Base-by-base conservation (phyloP, 2,113 vertebrate genomes). In the Lathamus discolor region DNA sequence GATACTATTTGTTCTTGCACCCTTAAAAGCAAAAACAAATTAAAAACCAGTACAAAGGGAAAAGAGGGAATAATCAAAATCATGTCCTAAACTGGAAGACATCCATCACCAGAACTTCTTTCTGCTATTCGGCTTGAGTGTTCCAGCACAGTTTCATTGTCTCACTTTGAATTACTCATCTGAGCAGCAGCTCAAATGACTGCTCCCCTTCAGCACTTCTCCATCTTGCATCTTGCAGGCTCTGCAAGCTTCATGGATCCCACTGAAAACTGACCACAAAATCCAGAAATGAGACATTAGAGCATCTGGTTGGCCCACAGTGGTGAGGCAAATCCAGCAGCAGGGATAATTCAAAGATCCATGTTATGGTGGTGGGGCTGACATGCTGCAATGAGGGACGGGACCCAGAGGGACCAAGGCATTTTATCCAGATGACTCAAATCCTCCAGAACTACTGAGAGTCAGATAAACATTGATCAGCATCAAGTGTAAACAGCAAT, bases 391-490 rank as follows among this genome's bases (percentile, higher is more conserved):
- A 13, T 22, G 33, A 59, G 6, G 33, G 57, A 59, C 35, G 57
- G 57, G 33, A 59, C 35, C 57, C 57, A 35, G 57, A 59, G 33
- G 57, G 57, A 59, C 44, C 24, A 41, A 67, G 27, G 91, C 95
- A 97, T 96, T 98, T 98, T 95, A 90, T 77, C 44, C 82, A 95
- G 95, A 76, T 92, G 95, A 96, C 93, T 95, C 96, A 93, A 98
- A 97, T 96, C 72, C 82, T 90, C 94, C 79, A 24, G 96, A 98
- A 98, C 98, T 98, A 97, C 87, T 95, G 73, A 28, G 96, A 96
- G 93, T 92, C 96, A 98, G 97, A 97, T 48, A 91, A 98, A 98
- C 96, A 94, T 98, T 95, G 97, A 98, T 96, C 97, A 97, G 96
- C 96, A 96, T 93, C 96, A 97, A 95, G 97, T 93, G 93, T 69